Percentiles rank a stretch among this genome's conserved stretches.
phyloP scores from a whole-genome alignment of 1,140 invertebrate species.

The Sarcophaga bullata region DNA sequence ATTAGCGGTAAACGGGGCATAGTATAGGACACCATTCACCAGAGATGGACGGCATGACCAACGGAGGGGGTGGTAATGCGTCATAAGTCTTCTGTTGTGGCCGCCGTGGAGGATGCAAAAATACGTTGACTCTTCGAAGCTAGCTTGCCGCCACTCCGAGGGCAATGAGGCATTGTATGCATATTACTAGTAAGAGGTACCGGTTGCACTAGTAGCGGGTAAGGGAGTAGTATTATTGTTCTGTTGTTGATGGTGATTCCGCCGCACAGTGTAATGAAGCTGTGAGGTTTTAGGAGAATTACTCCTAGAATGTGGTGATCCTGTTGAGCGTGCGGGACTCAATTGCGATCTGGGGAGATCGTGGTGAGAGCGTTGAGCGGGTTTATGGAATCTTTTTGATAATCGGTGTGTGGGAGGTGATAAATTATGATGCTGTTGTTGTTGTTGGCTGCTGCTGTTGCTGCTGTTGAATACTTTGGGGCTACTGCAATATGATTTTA shows the following conservation, averaged over 20 bases:
- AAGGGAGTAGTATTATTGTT: slow-evolving; percentile 38
- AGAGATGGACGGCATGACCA: slow-evolving; percentile 50
- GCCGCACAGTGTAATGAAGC: slow-evolving; percentile 44
- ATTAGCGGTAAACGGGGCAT: slow-evolving; percentile 56
- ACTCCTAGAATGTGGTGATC: slow-evolving; percentile 47
- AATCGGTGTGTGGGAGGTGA: slow-evolving; percentile 45
- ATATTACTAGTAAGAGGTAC: slow-evolving; percentile 40
- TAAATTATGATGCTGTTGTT: slow-evolving; percentile 44
- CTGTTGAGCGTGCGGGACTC: slow-evolving; percentile 38
- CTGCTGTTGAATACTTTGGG: slow-evolving; percentile 49
- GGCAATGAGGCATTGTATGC: slow-evolving; percentile 38
- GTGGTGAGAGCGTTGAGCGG: slow-evolving; percentile 57
- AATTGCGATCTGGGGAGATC: slow-evolving; percentile 58
- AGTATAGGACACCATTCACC: slow-evolving; percentile 44
- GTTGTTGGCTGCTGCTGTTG: too few relatives aligned
- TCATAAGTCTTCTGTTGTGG: slow-evolving; percentile 53
- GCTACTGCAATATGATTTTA: slow-evolving; percentile 61
- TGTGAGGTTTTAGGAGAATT: slow-evolving; percentile 56
- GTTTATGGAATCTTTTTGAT: slow-evolving; percentile 55
- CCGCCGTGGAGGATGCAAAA: slow-evolving; percentile 41
- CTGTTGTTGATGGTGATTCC: slow-evolving; percentile 18
- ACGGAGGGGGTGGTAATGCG: slow-evolving; percentile 47
- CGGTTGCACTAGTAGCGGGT: slow-evolving; percentile 57
- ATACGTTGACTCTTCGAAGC: slow-evolving; percentile 48
- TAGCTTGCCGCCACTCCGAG: slow-evolving; percentile 8